Base-by-base conservation (phyloP, 2,888 invertebrate species). In the Brenthis ino region DNA sequence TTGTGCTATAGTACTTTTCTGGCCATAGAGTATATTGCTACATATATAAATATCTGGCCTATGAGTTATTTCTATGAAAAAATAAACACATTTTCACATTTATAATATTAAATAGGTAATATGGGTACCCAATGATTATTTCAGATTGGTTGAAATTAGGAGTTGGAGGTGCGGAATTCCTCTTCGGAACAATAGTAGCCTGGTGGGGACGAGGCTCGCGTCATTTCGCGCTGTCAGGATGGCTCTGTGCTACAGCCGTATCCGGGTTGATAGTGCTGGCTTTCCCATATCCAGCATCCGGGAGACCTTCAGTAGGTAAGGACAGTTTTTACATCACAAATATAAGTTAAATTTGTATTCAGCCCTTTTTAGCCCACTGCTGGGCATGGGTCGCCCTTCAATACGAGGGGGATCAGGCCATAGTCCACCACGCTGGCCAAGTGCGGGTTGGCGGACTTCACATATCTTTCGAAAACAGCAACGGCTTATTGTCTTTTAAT, bases 81-180 rank as follows among this genome's bases (percentile, higher is more conserved):
- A 11, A 12, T 12, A 20, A 20, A 55, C 14, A 16, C 16, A 24
- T 8, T 43, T 43, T 43, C 37, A 2, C 37, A 43, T 43, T 28
- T 28, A 28, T 0, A 43, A 43, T 43, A 24, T 16, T 55, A 12
- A 28, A 13, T 16, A 47, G n/a, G n/a, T 12, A n/a, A 43, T 47
- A 16, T 2, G n/a, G 54, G 43, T 70, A 33, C 50, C 53, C 64
- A 63, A 57, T 14, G 6, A 60, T 65, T 60, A 56, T 68, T 73
- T 12, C 73, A 92, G 92, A 91, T 61, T 89, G 86, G 81, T 81
- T 88, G 51, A 78, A 77, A 56, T 69, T 91, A 4, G 87, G 85
- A 0, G 72, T 83, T 0, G 86, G 82, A 0, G 81, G 79, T 0
- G 74, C 77, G 0, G 89, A 90, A 74, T 87, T 87, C 54, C 37